Evolutionary conservation across 2,888 invertebrate genomes (phyloP).

Genomic region (Aspidapion aeneum): DNA sequence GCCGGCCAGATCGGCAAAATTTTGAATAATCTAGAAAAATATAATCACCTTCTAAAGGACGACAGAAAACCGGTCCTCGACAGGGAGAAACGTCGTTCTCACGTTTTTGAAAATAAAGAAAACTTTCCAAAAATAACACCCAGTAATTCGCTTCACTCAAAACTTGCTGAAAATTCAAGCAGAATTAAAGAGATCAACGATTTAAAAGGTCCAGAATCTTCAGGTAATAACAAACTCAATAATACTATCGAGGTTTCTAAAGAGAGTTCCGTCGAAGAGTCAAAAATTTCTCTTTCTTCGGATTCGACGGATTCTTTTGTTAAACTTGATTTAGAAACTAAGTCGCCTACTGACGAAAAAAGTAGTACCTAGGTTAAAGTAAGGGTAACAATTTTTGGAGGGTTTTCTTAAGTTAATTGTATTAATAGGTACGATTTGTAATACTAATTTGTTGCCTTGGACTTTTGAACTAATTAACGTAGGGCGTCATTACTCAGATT

Average conservation of each 20-base stretch:
- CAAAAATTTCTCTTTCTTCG: conserved; percentile 28
- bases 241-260: background rate
- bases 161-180: background rate
- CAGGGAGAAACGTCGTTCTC: conserved; percentile 25
- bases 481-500: background rate
- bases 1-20: conserved; percentile 94
- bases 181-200: background rate
- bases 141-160: conserved; percentile 16
- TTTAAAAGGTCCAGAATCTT: background rate
- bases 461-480: background rate
- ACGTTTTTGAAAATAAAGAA: conserved; percentile 26
- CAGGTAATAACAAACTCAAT: background rate
- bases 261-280: conserved; percentile 12
- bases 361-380: conserved; percentile 10
- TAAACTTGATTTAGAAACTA: conserved; percentile 36
- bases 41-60: conserved; percentile 69
- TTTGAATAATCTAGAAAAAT: conserved; percentile 85
- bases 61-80: conserved; percentile 37
- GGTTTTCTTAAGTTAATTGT: too few species aligned
- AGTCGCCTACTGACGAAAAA: conserved; percentile 26
- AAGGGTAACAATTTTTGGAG: too few species aligned
- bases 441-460: background rate
- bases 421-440: background rate
- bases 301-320: conserved; percentile 41
- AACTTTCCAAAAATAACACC: conserved; percentile 8